Evolutionary conservation across 2,888 invertebrate species (phyloP), one percentile per base, ranked within the genome.

Genomic region (Phaonia tiefii): DNA sequence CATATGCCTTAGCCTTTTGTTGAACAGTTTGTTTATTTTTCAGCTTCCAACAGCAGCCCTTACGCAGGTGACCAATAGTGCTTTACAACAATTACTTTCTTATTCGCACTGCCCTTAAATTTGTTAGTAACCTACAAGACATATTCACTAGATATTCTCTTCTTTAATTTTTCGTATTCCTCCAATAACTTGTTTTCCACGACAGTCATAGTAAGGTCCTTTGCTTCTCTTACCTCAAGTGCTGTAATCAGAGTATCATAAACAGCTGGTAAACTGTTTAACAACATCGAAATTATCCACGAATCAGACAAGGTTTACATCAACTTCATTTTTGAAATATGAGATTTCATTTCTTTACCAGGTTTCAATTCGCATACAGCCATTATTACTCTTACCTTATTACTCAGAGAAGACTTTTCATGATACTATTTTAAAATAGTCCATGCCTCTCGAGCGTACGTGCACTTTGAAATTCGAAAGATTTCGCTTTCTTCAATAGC

Each of bases 401-500:
- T 51, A 3, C 51, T 51, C 17, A 51, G 51, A 4, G 51, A 20
- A 13, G 37, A 58, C 17, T 58, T 58, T 31, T 58, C 37, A 15
- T 58, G 58, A n/a, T 58, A 58, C 1, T 31, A 11, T 15, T 58
- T 58, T 11, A 58, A 25, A 7, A 56, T 56, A 13, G 22, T 26
- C 56, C 56, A 56, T 8, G 56, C 22, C 2, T 56, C 56, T 56
- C 26, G 2, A 3, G 56, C 56, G 26, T 56, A 26, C 8, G 8
- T 26, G 26, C 56, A 26, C 7, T 26, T 26, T 2, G 56, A 2
- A 25, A 56, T n/a, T n/a, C n/a, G n/a, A n/a, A n/a, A n/a, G n/a
- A n/a, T n/a, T n/a, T n/a, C n/a, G n/a, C n/a, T n/a, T 13, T 65
- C 70, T 22, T 71, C 63, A 13, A 76, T 54, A 63, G 70, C 76